Evolutionary conservation across 2,797 vertebrate genomes (phyloP), one percentile per base, ranked within the genome.

Genomic region (Aeoliscus strigatus): DNA sequence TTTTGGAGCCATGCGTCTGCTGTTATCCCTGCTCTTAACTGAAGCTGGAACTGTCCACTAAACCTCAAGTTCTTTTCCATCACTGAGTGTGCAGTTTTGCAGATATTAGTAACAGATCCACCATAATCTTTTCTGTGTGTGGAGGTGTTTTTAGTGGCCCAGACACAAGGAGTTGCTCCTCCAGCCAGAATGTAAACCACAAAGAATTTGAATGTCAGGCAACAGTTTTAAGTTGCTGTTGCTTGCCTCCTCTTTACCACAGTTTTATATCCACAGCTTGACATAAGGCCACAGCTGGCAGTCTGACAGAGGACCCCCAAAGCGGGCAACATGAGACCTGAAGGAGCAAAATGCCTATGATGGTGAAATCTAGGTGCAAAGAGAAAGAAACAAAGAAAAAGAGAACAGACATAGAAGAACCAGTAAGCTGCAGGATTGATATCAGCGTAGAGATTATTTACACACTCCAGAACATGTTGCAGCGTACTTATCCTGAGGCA

Each of bases 191-290:
- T 69, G 66, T 24, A 40, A 63, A 57, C 52, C 35, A 15, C 53
- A 58, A 74, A 64, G 51, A 75, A 61, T 51, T 60, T 55, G 54
- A 62, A 27, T 64, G 68, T 39, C 42, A 30, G 45, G 45, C 49
- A 57, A 62, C 77, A 72, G 79, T 73, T 77, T 39, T 62, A 74
- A 66, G 61, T 51, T 72, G 39, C 49, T 61, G 37, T 39, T 21
- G 45, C 28, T 24, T 53, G 50, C 52, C 60, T 50, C 52, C 59
- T 34, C 31, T 58, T 54, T 29, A 60, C 61, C 64, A 38, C 70
- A 59, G 54, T 52, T 72, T 70, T 72, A 71, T 79, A 76, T 71
- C 55, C 59, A 69, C 53, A 28, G 56, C 44, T 50, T 86, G 71
- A 79, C 64, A 51, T 80, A 64, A 78, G 52, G 41, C 44, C 27